These are phyloP conservation scores for Polydrusus cervinus DNA, from an alignment of 2,888 invertebrate species.

Conservation along the genomic window DNA sequence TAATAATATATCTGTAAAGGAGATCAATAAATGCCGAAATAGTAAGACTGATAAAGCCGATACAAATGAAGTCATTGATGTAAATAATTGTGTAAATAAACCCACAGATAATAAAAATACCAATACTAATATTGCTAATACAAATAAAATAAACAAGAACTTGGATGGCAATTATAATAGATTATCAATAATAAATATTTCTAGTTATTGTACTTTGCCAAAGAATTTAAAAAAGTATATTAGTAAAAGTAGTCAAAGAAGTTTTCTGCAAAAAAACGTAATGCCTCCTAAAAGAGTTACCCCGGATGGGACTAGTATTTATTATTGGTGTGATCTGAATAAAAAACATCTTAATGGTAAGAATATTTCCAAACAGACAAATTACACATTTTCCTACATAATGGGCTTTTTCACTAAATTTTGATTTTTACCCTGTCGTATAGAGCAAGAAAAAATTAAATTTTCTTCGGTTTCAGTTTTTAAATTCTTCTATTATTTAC, in stretches of 20 bases:
- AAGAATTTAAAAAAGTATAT: slow-evolving; percentile 65
- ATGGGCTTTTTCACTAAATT: too few relatives aligned
- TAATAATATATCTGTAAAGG: slow-evolving; percentile 52
- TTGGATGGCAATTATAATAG: slow-evolving; percentile 69
- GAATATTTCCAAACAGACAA: slow-evolving; percentile 19
- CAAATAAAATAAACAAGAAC: slow-evolving; percentile 57
- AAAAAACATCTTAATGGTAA: slow-evolving; percentile 75
- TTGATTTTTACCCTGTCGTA: too few relatives aligned
- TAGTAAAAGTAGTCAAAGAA: slow-evolving; percentile 57
- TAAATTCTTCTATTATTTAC: too few relatives aligned
- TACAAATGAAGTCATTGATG: slow-evolving; percentile 35
- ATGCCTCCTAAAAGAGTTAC: slow-evolving; percentile 84
- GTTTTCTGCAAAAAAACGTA: slow-evolving; percentile 62
- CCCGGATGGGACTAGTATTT: slow-evolving; percentile 88
- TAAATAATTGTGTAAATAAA: slow-evolving; percentile 52
- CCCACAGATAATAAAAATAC: slow-evolving; percentile 53
- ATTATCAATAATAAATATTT: slow-evolving; percentile 65
- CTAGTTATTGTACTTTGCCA: slow-evolving; percentile 75
- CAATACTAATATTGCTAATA: slow-evolving; percentile 60
- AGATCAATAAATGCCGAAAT: slow-evolving; percentile 35
- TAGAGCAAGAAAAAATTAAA: too few relatives aligned
- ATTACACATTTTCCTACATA: too few relatives aligned
- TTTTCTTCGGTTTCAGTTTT: too few relatives aligned
- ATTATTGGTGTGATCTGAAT: slow-evolving; percentile 91
- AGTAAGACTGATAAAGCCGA: slow-evolving; percentile 49